These are phyloP conservation scores for Chrysolina haemoptera DNA, from an alignment of 2,888 invertebrate species.

Conservation along the genomic window DNA sequence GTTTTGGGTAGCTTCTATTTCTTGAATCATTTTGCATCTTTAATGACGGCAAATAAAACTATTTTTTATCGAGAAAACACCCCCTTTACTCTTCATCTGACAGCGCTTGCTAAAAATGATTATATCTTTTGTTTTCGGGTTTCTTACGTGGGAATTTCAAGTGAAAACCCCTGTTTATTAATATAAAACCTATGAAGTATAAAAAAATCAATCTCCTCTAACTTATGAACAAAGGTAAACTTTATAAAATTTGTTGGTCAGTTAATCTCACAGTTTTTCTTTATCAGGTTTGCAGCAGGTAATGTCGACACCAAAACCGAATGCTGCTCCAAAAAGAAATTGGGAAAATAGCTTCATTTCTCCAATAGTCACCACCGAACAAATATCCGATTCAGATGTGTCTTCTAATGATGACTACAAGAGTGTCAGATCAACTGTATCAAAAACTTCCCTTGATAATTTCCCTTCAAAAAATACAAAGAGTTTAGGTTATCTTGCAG, in stretches of 20 bases:
- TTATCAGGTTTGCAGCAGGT: conserved; percentile 63
- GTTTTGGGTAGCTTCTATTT: too few species aligned
- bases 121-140: too few species aligned
- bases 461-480: conserved; percentile 48
- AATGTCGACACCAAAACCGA: conserved; percentile 67
- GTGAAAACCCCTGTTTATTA: too few species aligned
- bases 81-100: too few species aligned
- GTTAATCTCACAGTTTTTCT: not conserved
- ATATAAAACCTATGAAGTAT: too few species aligned
- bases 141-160: too few species aligned
- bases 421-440: conserved; percentile 57
- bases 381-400: conserved; percentile 64
- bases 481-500: conserved; percentile 51
- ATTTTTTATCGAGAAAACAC: too few species aligned
- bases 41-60: too few species aligned
- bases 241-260: not conserved
- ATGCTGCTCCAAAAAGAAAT: conserved; percentile 43
- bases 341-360: conserved; percentile 62
- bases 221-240: not conserved
- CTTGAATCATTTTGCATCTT: too few species aligned
- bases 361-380: conserved; percentile 60
- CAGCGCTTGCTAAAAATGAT: too few species aligned
- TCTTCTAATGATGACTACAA: conserved; percentile 64
- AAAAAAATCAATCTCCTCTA: too few species aligned
- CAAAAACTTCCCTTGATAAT: conserved; percentile 56